Percentiles rank a stretch among this genome's conserved stretches.
These are phyloP conservation scores for Oreotrochilus melanogaster DNA, from an alignment of 2,113 vertebrate genomes.

Conservation along the genomic window DNA sequence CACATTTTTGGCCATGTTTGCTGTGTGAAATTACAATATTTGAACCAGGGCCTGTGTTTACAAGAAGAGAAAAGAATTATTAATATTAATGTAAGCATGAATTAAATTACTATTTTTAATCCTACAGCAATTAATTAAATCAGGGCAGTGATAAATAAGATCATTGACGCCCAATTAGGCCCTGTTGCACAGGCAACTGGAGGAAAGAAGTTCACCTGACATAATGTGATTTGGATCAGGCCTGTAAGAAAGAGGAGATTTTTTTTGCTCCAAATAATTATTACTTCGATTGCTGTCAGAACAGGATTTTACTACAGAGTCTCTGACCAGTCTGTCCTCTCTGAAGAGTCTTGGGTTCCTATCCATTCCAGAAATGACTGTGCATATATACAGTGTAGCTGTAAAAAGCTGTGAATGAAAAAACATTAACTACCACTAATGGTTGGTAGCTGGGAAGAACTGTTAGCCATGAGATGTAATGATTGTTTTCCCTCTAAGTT, in stretches of 20 bases:
- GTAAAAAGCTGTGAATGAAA: constrained; percentile 18
- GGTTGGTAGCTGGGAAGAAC: not conserved
- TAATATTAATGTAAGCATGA: not conserved
- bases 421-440: not conserved
- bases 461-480: not conserved
- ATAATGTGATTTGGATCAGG: not conserved
- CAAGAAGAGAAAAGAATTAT: not conserved
- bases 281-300: not conserved
- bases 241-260: not conserved
- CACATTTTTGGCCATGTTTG: not conserved
- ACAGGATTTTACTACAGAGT: not conserved
- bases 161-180: not conserved
- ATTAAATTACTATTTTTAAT: constrained; percentile 50
- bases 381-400: not conserved
- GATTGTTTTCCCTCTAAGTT: not conserved
- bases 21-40: not conserved
- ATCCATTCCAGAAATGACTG: not conserved
- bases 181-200: not conserved
- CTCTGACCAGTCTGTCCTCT: not conserved
- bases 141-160: not conserved
- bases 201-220: not conserved
- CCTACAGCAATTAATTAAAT: not conserved
- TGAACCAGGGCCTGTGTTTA: constrained; percentile 20
- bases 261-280: not conserved
- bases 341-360: not conserved